Evolutionary conservation across 2,113 vertebrate species (phyloP), one percentile per base, ranked within the genome.

Genomic region (Microtus montanus): DNA sequence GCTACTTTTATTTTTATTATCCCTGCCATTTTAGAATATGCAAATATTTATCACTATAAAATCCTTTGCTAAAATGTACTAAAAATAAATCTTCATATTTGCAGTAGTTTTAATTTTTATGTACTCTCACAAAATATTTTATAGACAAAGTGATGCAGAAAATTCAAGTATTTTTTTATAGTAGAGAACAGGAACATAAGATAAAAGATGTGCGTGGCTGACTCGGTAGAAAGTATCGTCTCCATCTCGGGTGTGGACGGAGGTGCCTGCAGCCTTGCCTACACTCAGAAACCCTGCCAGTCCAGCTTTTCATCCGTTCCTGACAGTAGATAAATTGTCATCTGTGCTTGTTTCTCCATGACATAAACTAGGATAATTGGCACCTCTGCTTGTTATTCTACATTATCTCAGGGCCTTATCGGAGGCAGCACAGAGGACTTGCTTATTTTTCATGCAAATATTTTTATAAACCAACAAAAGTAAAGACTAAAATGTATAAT

Each of bases 401-500:
- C 95, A 84, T 9, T 3, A 26, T 88, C 58, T 79, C 97, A 79
- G 87, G 98, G 94, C 41, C 22, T 96, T n/a, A 54, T 87, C 87
- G 96, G 79, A 88, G 7, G 35, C 92, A 61, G 92, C 87, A 92
- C 79, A 94, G 70, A 97, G 92, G 38, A 95, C 90, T 8, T 75
- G 74, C 75, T 93, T 93, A 90, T 89, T 54, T 90, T 84, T 68
- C 83, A 94, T 64, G 41, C 58, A 68, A 0, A 71, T 8, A 2
- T 54, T 71, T 71, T 84, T 89, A 93, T 68, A 38, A 64, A 63
- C 0, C 47, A 73, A 95, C n/a, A 95, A 97, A 96, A 95, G 35
- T 88, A 95, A 97, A 93, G 63, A 94, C 90, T 68, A 82, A 96
- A 93, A 89, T 79, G 70, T 64, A 80, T 96, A 92, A 77, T 87